Evolutionary conservation across 2,888 invertebrate species (phyloP).

Genomic region (Coronaproctus castanopsis): DNA sequence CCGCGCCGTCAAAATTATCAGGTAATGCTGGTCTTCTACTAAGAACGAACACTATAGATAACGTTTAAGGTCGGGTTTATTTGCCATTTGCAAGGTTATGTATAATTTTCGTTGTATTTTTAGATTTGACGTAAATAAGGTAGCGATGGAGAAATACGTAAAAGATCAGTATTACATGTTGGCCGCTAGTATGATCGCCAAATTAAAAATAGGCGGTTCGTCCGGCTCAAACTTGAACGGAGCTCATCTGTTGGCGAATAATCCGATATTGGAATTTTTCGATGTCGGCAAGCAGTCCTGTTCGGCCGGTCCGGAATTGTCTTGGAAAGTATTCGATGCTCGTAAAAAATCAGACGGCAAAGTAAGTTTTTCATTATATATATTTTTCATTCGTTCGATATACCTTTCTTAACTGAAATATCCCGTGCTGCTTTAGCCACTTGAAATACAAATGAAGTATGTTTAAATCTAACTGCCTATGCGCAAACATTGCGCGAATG

Average conservation of each 20-base stretch:
- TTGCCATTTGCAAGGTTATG: too few relatives aligned
- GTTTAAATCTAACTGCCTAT: too few relatives aligned
- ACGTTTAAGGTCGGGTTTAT: too few relatives aligned
- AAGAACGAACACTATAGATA: too few relatives aligned
- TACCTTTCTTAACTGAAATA: too few relatives aligned
- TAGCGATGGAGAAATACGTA: slow-evolving; percentile 10
- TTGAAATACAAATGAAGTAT: too few relatives aligned
- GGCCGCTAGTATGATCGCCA: slow-evolving; percentile 39
- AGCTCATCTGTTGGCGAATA: slow-evolving; percentile 36
- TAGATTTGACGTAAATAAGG: background rate
- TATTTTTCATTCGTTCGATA: too few relatives aligned
- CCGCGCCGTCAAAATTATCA: too few relatives aligned
- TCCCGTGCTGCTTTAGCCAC: too few relatives aligned
- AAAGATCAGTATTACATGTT: slow-evolving; percentile 9
- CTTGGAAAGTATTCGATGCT: slow-evolving; percentile 83
- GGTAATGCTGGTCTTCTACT: too few relatives aligned
- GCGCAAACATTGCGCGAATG: too few relatives aligned
- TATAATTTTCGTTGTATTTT: too few relatives aligned
- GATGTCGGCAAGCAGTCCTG: slow-evolving; percentile 63
- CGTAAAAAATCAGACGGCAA: slow-evolving; percentile 69
- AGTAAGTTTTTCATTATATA: slow-evolving; percentile 43
- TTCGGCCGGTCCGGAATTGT: slow-evolving; percentile 68
- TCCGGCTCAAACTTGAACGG: slow-evolving; percentile 18
- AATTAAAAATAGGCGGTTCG: slow-evolving; percentile 41
- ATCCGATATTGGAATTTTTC: slow-evolving; percentile 71